phyloP scores from a whole-genome alignment of 2,797 vertebrate species.

The Oryzias sinensis region DNA sequence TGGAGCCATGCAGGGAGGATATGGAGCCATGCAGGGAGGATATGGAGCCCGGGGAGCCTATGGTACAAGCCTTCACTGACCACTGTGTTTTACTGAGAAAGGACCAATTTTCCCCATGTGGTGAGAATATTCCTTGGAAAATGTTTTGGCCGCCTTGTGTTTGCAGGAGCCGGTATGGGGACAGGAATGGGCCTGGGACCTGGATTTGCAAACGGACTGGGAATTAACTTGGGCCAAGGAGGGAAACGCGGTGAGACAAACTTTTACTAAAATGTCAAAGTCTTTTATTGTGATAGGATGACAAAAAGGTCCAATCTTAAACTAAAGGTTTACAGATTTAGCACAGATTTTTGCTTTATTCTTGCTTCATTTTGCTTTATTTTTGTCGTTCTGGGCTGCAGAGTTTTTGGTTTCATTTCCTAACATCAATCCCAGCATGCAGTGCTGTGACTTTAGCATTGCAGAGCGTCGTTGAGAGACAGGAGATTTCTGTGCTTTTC shows the following conservation, averaged over 20 bases:
- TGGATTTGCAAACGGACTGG: conserved; percentile 56
- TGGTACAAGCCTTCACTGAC: conserved; percentile 41
- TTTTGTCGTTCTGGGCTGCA: neutral
- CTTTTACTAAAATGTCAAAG: no score
- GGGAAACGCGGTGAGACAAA: conserved; percentile 59
- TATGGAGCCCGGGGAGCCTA: conserved; percentile 60
- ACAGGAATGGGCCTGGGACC: conserved; percentile 53
- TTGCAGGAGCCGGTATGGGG: conserved; percentile 58
- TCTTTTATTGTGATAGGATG: no score
- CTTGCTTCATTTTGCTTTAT: neutral
- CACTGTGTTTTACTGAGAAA: neutral
- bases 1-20: conserved; percentile 26
- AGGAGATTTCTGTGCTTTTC: no score
- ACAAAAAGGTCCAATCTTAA: no score
- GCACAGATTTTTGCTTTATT: neutral
- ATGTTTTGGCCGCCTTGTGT: neutral
- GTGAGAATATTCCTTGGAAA: neutral
- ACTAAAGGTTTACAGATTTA: no score
- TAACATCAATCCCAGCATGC: no score
- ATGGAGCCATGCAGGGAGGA: conserved; percentile 9
- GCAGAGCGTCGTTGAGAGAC: no score
- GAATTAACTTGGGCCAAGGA: conserved; percentile 46
- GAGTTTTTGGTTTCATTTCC: neutral
- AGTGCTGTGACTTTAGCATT: no score
- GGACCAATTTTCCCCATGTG: neutral